Evolutionary conservation across 1,140 invertebrate genomes (phyloP).

Genomic region (Saccostrea glomerata): DNA sequence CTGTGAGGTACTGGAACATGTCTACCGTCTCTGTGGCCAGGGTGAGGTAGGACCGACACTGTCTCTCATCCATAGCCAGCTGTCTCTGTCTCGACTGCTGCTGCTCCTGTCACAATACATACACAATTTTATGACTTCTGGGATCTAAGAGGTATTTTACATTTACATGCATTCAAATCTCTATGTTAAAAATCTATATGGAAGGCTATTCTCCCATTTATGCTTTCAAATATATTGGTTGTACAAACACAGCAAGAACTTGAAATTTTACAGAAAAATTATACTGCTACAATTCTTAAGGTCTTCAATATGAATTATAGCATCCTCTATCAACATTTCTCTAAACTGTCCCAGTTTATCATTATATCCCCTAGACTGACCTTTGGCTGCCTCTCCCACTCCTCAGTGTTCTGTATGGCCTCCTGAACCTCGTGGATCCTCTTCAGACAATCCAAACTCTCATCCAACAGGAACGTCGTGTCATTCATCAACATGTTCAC

Average conservation of each 20-base stretch:
- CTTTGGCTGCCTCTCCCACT: conserved; percentile 84
- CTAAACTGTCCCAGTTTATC: no score
- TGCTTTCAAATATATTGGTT: no score
- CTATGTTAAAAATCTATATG: no score
- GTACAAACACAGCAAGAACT: no score
- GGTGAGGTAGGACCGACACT: conserved; percentile 96
- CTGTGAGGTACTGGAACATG: conserved; percentile 98
- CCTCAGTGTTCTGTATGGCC: conserved; percentile 85
- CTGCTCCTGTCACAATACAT: conserved; percentile 64
- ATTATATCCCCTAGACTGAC: conserved; percentile 53
- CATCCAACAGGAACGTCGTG: conserved; percentile 97
- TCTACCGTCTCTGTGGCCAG: conserved; percentile 97
- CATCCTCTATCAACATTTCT: no score
- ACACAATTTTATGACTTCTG: neutral
- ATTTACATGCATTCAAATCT: no score
- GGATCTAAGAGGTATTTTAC: no score
- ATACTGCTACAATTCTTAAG: no score
- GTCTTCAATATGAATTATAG: no score
- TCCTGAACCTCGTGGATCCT: conserved; percentile 97
- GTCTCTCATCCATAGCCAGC: conserved; percentile 92
- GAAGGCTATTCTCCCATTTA: no score
- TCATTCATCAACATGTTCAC: conserved; percentile 99
- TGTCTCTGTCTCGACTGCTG: conserved; percentile 89
- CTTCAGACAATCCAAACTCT: conserved; percentile 96
- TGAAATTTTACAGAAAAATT: no score